Evolutionary conservation across 2,888 invertebrate genomes (phyloP).

Genomic region (Limulus polyphemus): DNA sequence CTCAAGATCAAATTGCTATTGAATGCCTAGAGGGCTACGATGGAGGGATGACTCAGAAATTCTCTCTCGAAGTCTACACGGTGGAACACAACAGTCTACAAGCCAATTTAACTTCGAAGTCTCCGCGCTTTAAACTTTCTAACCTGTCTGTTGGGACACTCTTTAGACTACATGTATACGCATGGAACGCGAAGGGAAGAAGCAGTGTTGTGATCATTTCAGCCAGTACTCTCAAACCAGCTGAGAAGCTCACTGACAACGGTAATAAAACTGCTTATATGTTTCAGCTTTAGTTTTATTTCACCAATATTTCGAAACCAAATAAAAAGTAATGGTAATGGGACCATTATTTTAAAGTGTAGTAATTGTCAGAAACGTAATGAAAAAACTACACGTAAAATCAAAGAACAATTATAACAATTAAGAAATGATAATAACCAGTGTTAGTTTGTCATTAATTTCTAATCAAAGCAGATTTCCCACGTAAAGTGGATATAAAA

Average conservation of each 20-base stretch:
- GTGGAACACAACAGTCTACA: conserved; percentile 19
- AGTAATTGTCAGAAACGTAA: no score
- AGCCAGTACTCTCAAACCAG: conserved; percentile 49
- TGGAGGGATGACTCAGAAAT: conserved; percentile 73
- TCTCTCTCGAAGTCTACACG: conserved; percentile 59
- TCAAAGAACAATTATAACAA: no score
- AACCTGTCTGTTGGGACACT: conserved; percentile 58
- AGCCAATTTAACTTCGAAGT: conserved; percentile 32
- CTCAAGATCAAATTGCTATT: conserved; percentile 67
- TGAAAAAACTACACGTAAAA: no score
- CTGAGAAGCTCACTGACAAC: conserved; percentile 22
- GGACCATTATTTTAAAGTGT: no score
- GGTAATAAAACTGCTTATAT: no score
- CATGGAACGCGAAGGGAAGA: conserved; percentile 68
- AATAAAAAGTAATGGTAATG: no score
- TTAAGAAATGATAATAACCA: no score
- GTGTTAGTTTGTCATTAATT: no score
- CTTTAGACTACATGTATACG: conserved; percentile 60
- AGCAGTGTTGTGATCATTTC: conserved; percentile 68
- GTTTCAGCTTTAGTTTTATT: no score
- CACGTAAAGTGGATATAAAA: no score
- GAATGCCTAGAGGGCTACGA: conserved; percentile 77
- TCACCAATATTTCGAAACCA: no score
- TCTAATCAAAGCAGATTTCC: no score
- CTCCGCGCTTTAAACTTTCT: conserved; percentile 55